Evolutionary conservation across 1,140 invertebrate species (phyloP), one percentile per base, ranked within the genome.

Genomic region (Maniola jurtina): DNA sequence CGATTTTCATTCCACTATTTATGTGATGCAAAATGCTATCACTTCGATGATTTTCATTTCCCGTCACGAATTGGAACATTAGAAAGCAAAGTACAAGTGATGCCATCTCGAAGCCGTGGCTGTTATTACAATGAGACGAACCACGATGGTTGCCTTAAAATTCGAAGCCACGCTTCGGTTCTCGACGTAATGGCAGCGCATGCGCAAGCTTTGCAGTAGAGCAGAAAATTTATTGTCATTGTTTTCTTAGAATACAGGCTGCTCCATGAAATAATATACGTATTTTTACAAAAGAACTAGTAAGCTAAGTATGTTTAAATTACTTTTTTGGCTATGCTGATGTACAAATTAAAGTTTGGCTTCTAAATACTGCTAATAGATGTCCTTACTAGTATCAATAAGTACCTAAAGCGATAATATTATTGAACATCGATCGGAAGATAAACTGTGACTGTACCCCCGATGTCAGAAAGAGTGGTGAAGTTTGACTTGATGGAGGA

Each of bases 1-100:
- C 94, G 71, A 93, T 90, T 76, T 94, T 92, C 60, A 95, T 86
- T 45, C 94, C 93, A 64, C 89, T 88, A 66, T 91, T 93, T 40
- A 94, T 91, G 73, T 92, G 93, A 55, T 93, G 92, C 50, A 95
- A 86, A 13, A 95, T 88, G 52, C 92, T 92, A 57, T 88, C 82
- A 48, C 79, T 82, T 68, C 61, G 74, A 54, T 71, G 62, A 55
- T 76, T 71, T 76, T 83, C 75, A 70, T 71, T 76, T 45, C 66
- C 74, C 33, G 66, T 68, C 16, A 79, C 73, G 9, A 75, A 52
- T 61, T 78, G 69, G 58, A 79, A 57, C 36, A 88, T 58, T 45
- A 82, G 47, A 57, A 85, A 38, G 15, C 72, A 73, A 40, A 81
- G 55, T 9, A 80, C 65, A 34, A 62, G 70, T 81, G 72, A 61